Base-by-base conservation (phyloP, 2,113 vertebrate species). In the Muscicapa adusta region DNA sequence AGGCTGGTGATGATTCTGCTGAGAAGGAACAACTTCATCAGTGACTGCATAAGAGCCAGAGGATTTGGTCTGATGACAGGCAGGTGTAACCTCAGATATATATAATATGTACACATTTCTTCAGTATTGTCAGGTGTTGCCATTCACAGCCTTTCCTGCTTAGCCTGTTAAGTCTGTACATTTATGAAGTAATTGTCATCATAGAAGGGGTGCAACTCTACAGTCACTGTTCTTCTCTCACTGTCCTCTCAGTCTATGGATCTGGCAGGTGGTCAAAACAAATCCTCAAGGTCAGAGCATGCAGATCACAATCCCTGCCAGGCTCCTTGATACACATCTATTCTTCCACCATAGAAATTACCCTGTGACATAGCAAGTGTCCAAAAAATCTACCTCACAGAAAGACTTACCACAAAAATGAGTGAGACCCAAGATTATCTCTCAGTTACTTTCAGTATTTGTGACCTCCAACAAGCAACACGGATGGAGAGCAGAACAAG, bases 351-450 rank as follows among this genome's bases (percentile, higher is more conserved):
- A 29, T 57, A 36, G 7, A 22, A 71, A 57, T 48, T 36, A 18
- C 10, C 5, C 8, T 0, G 1, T 28, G 26, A 58, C 3, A 0
- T 18, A 42, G 12, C 13, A 66, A 65, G 18, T 45, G 36, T 16
- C 16, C 9, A 60, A 42, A 67, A 78, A 75, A 56, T 10, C 6
- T 76, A 10, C 13, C 6, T 31, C 9, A 3, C 24, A 60, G 42
- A 84, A 58, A 78, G 34, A 29, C 6, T 20, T 40, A 9, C 15
- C 31, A 54, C 7, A 67, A 70, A 91, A 79, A 53, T 38, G 10
- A 34, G 15, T 26, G 14, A 76, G 14, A 53, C 25, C 8, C 23
- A 26, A 23, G 8, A 20, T 17, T 0, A 2, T 8, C 12, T 48
- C 56, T 50, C 47, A 22, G n/a, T 18, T 25, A 61, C 14, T 77